Percentiles rank a stretch among this genome's conserved stretches.
Evolutionary conservation across 2,113 vertebrate species (phyloP).

Genomic region (Pterophyllum scalare): DNA sequence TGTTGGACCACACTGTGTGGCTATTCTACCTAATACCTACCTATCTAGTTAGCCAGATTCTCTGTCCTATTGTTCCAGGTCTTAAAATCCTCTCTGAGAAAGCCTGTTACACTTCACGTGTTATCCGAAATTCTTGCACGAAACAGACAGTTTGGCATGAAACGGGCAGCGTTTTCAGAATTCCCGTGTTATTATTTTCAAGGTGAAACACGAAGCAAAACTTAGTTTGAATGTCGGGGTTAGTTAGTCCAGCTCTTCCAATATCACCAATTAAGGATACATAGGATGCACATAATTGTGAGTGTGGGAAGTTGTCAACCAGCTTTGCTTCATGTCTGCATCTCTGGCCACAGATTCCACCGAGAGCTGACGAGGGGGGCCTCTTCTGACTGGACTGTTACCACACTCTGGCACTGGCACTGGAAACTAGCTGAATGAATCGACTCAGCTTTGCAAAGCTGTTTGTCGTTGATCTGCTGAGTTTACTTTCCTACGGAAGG

Average conservation of each 20-base stretch:
- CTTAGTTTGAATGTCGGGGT: conserved; percentile 29
- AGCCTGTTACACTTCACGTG: conserved; percentile 51
- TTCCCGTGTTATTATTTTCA: conserved; percentile 29
- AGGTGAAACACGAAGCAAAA: conserved; percentile 35
- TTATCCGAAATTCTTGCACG: conserved; percentile 18
- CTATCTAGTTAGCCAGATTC: conserved; percentile 63
- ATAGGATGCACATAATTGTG: neutral
- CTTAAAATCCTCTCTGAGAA: conserved; percentile 43
- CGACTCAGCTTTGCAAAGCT: neutral
- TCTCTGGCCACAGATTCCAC: conserved; percentile 57
- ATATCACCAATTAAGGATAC: too few relatives aligned
- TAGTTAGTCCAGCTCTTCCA: conserved; percentile 5
- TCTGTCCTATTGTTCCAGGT: conserved; percentile 53
- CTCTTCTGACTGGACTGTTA: conserved; percentile 62
- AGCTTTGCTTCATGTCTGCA: neutral
- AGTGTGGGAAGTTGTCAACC: neutral
- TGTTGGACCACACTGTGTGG: conserved; percentile 39
- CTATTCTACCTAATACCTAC: conserved; percentile 57
- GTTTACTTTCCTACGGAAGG: neutral
- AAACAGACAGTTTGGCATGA: conserved; percentile 33
- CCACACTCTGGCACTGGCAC: conserved; percentile 73
- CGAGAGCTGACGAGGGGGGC: conserved; percentile 51
- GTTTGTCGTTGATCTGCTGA: neutral
- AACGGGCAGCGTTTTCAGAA: conserved; percentile 25
- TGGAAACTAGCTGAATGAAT: conserved; percentile 58